Evolutionary conservation across 30 jellyfish, hydroid and myxozoan species (phyloP).

Genomic region (Cassiopea xamachana): DNA sequence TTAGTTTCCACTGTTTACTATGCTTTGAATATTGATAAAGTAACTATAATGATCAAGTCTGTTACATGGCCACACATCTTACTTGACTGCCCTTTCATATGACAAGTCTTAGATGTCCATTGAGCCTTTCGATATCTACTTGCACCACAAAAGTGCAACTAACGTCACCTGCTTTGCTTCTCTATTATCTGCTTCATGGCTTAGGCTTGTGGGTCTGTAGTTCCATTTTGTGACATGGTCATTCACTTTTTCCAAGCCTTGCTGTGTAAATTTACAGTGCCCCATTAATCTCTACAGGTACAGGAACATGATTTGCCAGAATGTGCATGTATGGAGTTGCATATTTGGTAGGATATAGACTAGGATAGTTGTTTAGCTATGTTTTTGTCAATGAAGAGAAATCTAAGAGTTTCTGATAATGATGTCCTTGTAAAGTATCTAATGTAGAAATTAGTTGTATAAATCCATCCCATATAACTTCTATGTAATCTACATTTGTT

Average conservation of each 20-base stretch:
- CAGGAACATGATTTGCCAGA: not conserved
- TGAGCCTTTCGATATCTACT: not conserved
- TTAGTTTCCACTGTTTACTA: not conserved
- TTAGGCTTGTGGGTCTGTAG: conserved; percentile 6
- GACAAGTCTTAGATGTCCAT: not conserved
- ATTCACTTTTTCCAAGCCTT: conserved; percentile 8
- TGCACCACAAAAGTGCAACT: not conserved
- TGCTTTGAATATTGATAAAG: too few species aligned
- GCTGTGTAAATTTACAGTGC: not conserved
- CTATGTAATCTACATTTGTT: not conserved
- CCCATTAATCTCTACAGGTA: not conserved
- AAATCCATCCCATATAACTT: conserved; percentile 6
- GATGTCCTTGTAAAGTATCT: not conserved
- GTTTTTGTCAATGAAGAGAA: not conserved
- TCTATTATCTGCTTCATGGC: not conserved
- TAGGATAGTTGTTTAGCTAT: not conserved
- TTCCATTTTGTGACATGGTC: conserved; percentile 6
- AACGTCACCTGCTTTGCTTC: not conserved
- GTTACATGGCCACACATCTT: not conserved
- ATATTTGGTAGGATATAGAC: conserved; percentile 8
- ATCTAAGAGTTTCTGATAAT: not conserved
- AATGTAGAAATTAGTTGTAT: not conserved
- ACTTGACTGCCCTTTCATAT: not conserved
- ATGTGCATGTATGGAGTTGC: conserved; percentile 28
- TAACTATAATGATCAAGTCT: not conserved